Conservation (phyloP, 2,888 invertebrate genomes). For the Tenthredo amoena region DNA sequence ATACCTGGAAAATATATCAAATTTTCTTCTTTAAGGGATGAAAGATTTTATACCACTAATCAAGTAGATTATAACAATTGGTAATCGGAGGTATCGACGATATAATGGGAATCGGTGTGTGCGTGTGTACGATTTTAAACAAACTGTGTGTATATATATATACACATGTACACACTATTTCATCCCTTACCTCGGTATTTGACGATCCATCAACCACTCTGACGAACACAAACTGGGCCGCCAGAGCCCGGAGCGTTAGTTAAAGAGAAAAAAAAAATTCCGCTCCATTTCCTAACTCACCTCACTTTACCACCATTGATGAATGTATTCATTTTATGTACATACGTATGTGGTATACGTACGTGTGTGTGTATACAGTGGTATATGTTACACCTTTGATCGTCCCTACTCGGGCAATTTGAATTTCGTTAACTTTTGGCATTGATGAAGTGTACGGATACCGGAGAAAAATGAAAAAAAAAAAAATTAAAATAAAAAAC, state of each 20-base stretch:
- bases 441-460: constrained; percentile 12
- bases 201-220: constrained; percentile 16
- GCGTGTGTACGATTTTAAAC: background rate
- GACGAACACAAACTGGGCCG: constrained; percentile 14
- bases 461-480: background rate
- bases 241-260: background rate
- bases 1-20: no score
- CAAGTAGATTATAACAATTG: background rate
- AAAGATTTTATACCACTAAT: no score
- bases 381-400: background rate
- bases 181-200: background rate
- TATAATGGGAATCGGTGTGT: background rate
- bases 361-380: background rate
- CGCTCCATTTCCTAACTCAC: background rate
- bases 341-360: background rate
- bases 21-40: no score
- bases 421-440: constrained; percentile 22
- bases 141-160: no score
- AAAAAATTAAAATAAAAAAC: background rate
- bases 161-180: background rate
- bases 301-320: background rate
- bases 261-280: background rate
- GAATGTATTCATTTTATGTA: background rate
- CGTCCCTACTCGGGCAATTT: background rate
- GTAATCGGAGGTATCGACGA: background rate